A percentile compares a stretch with the other conserved stretches of the same genome.
Evolutionary conservation across 2,113 vertebrate species (phyloP).

Genomic region (Dipodomys merriami): DNA sequence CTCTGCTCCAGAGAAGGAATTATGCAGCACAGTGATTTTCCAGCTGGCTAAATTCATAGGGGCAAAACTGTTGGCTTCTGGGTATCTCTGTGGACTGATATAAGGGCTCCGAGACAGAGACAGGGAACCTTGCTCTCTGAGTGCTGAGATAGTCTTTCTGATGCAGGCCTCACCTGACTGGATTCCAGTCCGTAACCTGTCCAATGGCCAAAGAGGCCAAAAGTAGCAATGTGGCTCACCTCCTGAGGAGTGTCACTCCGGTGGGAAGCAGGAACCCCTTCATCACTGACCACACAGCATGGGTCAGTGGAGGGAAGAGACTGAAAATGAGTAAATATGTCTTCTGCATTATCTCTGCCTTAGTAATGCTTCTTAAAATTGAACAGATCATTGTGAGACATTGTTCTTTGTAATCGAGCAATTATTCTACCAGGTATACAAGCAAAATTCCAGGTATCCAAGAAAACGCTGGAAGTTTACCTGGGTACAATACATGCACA

Average conservation of each 20-base stretch:
- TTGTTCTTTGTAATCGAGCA: not conserved
- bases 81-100: not conserved
- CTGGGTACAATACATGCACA: not conserved
- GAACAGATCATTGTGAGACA: not conserved
- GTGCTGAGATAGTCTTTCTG: not conserved
- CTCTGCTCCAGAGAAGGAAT: not conserved
- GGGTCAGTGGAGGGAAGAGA: not conserved
- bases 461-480: not conserved
- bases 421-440: not conserved
- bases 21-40: not conserved
- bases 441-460: not conserved
- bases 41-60: not conserved
- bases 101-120: not conserved
- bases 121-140: not conserved
- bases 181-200: not conserved
- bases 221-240: too few relatives aligned
- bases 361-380: conserved; percentile 3
- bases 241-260: not conserved
- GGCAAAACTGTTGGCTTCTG: not conserved
- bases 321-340: not conserved
- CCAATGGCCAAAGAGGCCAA: not conserved
- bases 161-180: not conserved
- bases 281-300: not conserved
- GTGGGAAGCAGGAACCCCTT: not conserved
- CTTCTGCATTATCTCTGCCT: not conserved